Evolutionary conservation across 1,140 invertebrate species (phyloP), one percentile per base, ranked within the genome.

Genomic region (Microplitis demolitor): DNA sequence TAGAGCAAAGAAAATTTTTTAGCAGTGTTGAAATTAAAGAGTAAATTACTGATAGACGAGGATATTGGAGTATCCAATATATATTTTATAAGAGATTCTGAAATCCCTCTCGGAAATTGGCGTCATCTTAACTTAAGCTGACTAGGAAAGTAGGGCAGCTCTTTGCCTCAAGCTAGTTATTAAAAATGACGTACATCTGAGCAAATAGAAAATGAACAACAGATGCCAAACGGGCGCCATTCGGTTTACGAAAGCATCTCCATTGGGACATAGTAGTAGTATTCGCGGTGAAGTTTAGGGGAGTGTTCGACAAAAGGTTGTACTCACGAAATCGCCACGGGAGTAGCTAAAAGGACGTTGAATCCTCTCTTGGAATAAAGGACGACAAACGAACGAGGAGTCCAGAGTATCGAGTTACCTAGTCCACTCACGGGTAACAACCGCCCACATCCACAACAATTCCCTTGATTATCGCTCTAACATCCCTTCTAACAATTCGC

Each of bases 181-280:
- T 34, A 60, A 34, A 31, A 9, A 56, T 56, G n/a, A 34, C 33
- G 16, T 54, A 67, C 8, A 16, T 14, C 9, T 24, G 14, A 56
- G 6, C 13, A 72, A 35, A 45, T 24, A 50, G 54, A 74, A 79
- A 83, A 80, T 78, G 77, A 80, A 76, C 83, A 81, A 82, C 85
- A 86, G 84, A 86, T 86, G 85, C 83, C 77, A 76, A 77, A 71
- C 74, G 75, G 72, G 77, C 84, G 80, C 81, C 82, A 84, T 85
- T 73, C 78, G 76, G 69, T 62, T 70, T 58, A 76, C 73, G 71
- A 78, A 72, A 76, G 75, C 78, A 83, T 79, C 62, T 61, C 78
- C 79, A 77, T 78, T 75, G 76, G 74, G 80, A 80, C 56, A 31
- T 13, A 54, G 6, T 51, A 39, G 39, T 31, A 39, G 50, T 24